Base-by-base conservation (phyloP, 1,140 invertebrate species). In the Aphaenogaster rudis region DNA sequence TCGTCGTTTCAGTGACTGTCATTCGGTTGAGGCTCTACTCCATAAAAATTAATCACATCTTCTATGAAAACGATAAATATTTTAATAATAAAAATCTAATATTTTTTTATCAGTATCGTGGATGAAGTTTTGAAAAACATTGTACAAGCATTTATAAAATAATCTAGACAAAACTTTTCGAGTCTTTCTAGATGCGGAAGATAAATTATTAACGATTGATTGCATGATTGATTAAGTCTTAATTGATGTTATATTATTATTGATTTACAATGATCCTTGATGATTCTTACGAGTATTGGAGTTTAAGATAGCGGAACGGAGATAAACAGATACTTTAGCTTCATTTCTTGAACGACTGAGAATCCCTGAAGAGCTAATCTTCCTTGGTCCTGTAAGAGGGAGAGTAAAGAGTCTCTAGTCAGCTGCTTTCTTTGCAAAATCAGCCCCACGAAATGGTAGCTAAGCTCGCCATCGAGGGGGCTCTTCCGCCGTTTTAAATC, bases 351-450 rank as follows among this genome's bases (percentile, higher is more conserved):
- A 86, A 33, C n/a, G 69, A 86, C 88, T 93, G 92, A 93, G 93
- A 94, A 93, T 92, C 93, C 88, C 92, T 93, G 92, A 92, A 92
- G 88, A 87, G 77, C 86, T 86, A 90, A 91, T 91, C 82, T 59
- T 88, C 61, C 80, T 87, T 71, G 77, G 72, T 87, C 82, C 86
- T 81, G 77, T 71, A 80, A 90, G 87, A 90, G 91, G 86, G 85
- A 87, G 86, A 88, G 69, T 85, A 74, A 86, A 87, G 92, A 93
- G 93, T 93, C 92, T 93, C 87, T 67, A 94, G 93, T 95, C 94
- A 94, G 93, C 94, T 95, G 93, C 92, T 94, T 94, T 94, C 93
- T 92, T 92, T 92, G 94, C 94, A 93, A 94, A 95, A 94, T 94
- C 92, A 92, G 89, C 89, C 91, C 33, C 88, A 91, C 91, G 85